phyloP scores from a whole-genome alignment of 2,797 vertebrate genomes.

The Psittacula echo region DNA sequence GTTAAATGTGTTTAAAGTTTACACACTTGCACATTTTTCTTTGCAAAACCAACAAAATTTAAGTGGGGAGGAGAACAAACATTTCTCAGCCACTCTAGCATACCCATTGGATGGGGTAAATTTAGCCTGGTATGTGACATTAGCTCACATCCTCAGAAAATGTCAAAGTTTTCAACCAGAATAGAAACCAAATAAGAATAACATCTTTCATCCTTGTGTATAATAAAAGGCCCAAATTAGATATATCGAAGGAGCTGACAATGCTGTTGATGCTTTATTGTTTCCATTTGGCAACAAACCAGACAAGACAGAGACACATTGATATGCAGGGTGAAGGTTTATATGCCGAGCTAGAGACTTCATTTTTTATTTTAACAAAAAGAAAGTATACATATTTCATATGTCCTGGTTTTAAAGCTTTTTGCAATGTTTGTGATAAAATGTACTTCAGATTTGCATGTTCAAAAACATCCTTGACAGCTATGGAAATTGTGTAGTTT shows the following conservation, averaged over 20 bases:
- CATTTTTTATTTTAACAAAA: constrained; percentile 10
- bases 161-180: background rate
- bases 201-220: background rate
- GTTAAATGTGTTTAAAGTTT: background rate
- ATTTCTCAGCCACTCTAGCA: background rate
- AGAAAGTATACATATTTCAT: constrained; percentile 49
- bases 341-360: constrained; percentile 8
- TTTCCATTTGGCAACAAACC: constrained; percentile 38
- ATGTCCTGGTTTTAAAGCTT: constrained; percentile 59
- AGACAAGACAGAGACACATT: constrained; percentile 5
- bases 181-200: background rate
- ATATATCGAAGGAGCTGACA: background rate
- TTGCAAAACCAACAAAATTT: background rate
- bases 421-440: constrained; percentile 65
- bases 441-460: constrained; percentile 61
- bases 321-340: constrained; percentile 16
- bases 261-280: constrained; percentile 2
- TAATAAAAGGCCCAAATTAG: background rate
- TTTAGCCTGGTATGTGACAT: background rate
- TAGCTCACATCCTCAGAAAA: background rate
- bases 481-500: constrained; percentile 68
- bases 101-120: background rate
- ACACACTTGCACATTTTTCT: background rate
- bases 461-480: constrained; percentile 70
- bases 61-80: rapidly evolving